Percentiles rank a stretch among this genome's conserved stretches.
Conservation (phyloP, 2,888 invertebrate genomes). For the Drosophila infuscata region DNA sequence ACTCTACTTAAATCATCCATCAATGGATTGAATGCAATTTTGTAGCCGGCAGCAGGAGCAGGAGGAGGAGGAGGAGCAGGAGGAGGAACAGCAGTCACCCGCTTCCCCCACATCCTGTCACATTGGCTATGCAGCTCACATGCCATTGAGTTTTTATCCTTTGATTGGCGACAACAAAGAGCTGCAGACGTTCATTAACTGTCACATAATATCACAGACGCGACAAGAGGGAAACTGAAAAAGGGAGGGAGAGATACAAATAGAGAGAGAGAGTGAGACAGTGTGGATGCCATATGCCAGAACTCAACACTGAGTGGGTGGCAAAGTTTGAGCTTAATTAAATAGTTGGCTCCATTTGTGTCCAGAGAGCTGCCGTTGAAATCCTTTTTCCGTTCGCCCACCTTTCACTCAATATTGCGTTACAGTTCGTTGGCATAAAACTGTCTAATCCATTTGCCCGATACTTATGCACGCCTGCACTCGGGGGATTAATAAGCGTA, state of each 20-base stretch:
- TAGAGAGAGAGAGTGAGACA: background rate
- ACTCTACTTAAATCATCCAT: constrained; percentile 39
- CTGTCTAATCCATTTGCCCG: constrained; percentile 80
- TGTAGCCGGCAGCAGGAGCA: constrained; percentile 10
- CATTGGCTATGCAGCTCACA: constrained; percentile 66
- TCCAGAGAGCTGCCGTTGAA: constrained; percentile 14
- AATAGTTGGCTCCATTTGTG: constrained; percentile 54
- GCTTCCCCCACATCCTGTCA: background rate
- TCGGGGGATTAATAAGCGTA: constrained; percentile 75
- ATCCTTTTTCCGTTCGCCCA: constrained; percentile 40
- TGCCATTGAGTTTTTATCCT: constrained; percentile 35
- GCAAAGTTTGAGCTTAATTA: constrained; percentile 62
- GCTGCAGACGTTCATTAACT: constrained; percentile 69
- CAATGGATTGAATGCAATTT: constrained; percentile 33
- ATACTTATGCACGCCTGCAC: constrained; percentile 80
- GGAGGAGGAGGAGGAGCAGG: background rate
- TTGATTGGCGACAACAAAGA: constrained; percentile 68
- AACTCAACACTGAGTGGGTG: constrained; percentile 37
- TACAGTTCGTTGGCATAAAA: constrained; percentile 51
- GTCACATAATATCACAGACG: constrained; percentile 61
- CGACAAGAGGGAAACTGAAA: background rate
- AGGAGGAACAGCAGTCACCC: background rate
- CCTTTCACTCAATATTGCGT: constrained; percentile 25
- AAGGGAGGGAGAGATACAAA: background rate
- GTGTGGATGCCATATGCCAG: constrained; percentile 53